Evolutionary conservation across 2,888 invertebrate species (phyloP), one percentile per base, ranked within the genome.

Genomic region (Erannis defoliaria): DNA sequence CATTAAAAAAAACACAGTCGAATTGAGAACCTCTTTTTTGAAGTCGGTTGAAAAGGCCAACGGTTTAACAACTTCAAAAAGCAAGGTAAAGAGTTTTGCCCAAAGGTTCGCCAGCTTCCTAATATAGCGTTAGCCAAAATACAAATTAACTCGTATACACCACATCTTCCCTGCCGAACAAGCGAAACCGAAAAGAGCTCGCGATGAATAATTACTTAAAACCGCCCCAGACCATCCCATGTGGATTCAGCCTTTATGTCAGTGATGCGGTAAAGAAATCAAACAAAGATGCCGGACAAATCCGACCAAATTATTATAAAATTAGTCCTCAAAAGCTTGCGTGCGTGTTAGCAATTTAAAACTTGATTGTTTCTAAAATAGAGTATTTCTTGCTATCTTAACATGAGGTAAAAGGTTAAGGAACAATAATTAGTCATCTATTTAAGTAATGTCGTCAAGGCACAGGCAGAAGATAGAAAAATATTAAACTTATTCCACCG

Each of bases 201-300:
- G 42, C 23, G 35, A n/a, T 69, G 57, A 70, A 70, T 70, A 66
- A 70, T 70, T 66, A 66, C 67, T 64, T 40, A 62, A 60, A 55
- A 45, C 42, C 53, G 51, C 16, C 61, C 60, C 46, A 40, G 57
- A 37, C 40, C 29, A 10, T 51, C 43, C 48, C 53, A 19, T 57
- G 62, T 49, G 62, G 40, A 43, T 56, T 19, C 62, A 29, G 53
- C 33, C 26, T 29, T 51, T 62, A 42, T 43, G 18, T 16, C 46
- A 55, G 55, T 31, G 61, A 50, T 42, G 43, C 19, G 43, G 29
- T 26, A 23, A 16, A 38, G 5, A 5, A 14, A 9, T 46, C n/a
- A 1, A 12, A 19, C 16, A 10, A 0, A 31, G 3, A 14, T 1
- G 19, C 33, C 43, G 43, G 16, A 54, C 18, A 19, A n/a, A n/a